A percentile compares a stretch with the other conserved stretches of the same genome.
These are phyloP conservation scores for Empidonax alnorum DNA, from an alignment of 2,113 vertebrate species.

Conservation along the genomic window DNA sequence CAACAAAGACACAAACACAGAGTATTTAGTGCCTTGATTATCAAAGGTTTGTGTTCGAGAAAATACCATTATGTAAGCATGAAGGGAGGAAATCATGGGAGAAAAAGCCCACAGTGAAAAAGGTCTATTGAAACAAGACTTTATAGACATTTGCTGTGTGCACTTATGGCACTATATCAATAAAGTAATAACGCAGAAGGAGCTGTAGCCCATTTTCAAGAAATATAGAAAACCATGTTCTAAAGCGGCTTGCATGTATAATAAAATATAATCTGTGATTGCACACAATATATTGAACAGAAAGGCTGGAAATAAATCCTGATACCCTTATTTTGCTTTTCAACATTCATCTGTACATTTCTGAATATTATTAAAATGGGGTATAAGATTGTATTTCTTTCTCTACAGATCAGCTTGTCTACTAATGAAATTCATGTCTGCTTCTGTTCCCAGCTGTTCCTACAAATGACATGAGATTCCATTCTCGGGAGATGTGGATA, in stretches of 20 bases:
- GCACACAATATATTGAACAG: background rate
- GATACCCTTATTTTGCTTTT: background rate
- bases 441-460: background rate
- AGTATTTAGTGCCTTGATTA: background rate
- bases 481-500: background rate
- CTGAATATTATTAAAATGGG: background rate
- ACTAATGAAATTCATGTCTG: background rate
- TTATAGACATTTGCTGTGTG: background rate
- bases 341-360: background rate
- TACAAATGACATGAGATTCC: background rate
- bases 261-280: background rate
- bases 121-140: background rate
- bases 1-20: background rate
- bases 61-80: background rate
- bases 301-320: conserved; percentile 7
- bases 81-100: background rate
- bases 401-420: background rate
- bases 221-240: background rate
- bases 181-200: background rate
- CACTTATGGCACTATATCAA: background rate
- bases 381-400: background rate
- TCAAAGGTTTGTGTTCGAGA: background rate
- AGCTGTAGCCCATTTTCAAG: background rate
- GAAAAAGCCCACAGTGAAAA: background rate
- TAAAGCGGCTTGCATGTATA: background rate